Base-by-base conservation (phyloP, 2,888 invertebrate genomes). In the Leptinotarsa haldemani region DNA sequence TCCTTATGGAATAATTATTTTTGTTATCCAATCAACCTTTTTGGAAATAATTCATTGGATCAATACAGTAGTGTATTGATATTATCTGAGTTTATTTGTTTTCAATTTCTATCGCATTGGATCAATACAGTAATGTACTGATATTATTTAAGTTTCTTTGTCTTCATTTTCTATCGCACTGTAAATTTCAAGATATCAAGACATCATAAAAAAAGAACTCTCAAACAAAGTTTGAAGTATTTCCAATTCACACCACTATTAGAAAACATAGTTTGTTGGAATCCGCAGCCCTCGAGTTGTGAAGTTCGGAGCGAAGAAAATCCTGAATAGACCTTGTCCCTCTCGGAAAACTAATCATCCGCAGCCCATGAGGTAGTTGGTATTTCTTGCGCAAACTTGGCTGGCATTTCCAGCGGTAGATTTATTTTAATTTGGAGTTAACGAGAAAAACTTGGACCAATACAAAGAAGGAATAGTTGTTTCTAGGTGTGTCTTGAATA, bases 351-450 rank as follows among this genome's bases (percentile, higher is more conserved):
- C 74, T 69, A 74, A 74, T 74, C 74, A 67, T 58, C 63, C 52
- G 70, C 63, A 66, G 67, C 52, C 67, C 70, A 74, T 70, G 74
- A 63, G 61, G 63, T 70, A 76, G 80, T 77, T 78, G 73, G 78
- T 78, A 78, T 75, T 78, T 75, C 73, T 65, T 66, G 68, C 69
- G 64, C 73, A 76, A 73, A 77, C 69, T 71, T 67, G 52, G 74
- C 72, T 76, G 73, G 80, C 77, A 80, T 82, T 82, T 80, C 74
- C 79, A 77, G 78, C 81, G 79, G 83, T 83, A 83, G 84, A 85
- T 86, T 86, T 85, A 86, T 86, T 86, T 86, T 85, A 86, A 86
- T 86, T 85, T 83, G 83, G 82, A 80, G 81, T 84, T 86, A 85
- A 86, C 85, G 85, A 86, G 85, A 82, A 83, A 82, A 84, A 84